A percentile compares a stretch with the other conserved stretches of the same genome.
Conservation (phyloP, 2,888 invertebrate genomes). For the Apamea monoglypha region DNA sequence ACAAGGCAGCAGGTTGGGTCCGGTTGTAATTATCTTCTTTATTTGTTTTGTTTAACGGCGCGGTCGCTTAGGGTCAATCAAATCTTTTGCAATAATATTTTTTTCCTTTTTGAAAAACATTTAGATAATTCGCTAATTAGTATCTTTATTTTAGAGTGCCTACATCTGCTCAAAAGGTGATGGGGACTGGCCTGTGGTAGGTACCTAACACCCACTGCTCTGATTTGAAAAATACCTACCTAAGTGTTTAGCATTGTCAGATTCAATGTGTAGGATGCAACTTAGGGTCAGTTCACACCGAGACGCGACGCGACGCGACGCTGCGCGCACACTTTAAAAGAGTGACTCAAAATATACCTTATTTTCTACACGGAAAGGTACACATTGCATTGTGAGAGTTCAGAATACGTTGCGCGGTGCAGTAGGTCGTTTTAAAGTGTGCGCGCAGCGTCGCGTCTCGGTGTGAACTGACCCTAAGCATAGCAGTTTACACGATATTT, state of each 20-base stretch:
- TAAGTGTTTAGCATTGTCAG: neutral
- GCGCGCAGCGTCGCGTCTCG: too few species aligned
- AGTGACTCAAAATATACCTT: too few species aligned
- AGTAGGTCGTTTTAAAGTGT: too few species aligned
- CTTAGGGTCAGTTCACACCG: too few species aligned
- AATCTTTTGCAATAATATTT: conserved; percentile 14
- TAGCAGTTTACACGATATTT: neutral
- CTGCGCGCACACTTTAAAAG: too few species aligned
- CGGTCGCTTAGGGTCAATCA: conserved; percentile 47
- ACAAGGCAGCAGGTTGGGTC: conserved; percentile 19
- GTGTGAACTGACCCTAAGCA: too few species aligned
- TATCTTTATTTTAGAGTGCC: conserved; percentile 18
- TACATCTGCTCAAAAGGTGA: neutral
- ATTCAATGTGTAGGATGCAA: neutral
- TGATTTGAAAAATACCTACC: neutral
- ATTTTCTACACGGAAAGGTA: too few species aligned
- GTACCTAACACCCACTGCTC: neutral
- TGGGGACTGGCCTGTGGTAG: neutral
- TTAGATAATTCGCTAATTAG: conserved; percentile 40
- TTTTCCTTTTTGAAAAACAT: conserved; percentile 9
- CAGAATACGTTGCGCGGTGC: too few species aligned
- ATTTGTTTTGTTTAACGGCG: conserved; percentile 46
- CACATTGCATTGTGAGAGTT: too few species aligned
- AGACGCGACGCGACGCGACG: too few species aligned
- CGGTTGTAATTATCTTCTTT: conserved; percentile 27